Percentiles rank a stretch among this genome's conserved stretches.
Evolutionary conservation across 2,888 invertebrate species (phyloP).

Genomic region (Pammene aurita): DNA sequence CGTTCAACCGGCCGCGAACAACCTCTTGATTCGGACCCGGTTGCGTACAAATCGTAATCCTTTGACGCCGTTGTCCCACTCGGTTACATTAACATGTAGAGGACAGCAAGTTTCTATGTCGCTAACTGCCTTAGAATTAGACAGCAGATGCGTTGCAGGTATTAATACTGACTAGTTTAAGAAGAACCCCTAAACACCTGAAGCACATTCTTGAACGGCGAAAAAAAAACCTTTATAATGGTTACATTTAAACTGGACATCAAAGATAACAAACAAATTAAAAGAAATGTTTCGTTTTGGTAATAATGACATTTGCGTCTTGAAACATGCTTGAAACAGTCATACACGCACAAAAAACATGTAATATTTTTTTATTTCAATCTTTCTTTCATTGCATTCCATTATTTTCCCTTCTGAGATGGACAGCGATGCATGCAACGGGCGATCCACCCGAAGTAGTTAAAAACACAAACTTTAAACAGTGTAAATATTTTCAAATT

Average conservation of each 20-base stretch:
- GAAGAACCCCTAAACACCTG: neutral
- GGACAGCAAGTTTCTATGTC: slow-evolving; percentile 18
- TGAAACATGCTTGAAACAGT: too few species aligned
- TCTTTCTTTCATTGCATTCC: too few species aligned
- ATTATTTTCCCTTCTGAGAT: too few species aligned
- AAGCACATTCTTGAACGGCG: slow-evolving; percentile 17
- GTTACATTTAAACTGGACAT: slow-evolving; percentile 8
- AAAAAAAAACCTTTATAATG: neutral
- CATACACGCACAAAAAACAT: neutral
- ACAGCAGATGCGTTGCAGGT: slow-evolving; percentile 28
- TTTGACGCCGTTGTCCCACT: slow-evolving; percentile 47
- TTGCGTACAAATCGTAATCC: slow-evolving; percentile 49
- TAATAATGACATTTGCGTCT: too few species aligned
- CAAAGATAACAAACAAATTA: slow-evolving; percentile 3
- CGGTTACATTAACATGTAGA: slow-evolving; percentile 15
- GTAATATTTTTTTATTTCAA: too few species aligned
- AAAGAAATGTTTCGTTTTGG: slow-evolving; percentile 1
- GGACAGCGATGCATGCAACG: too few species aligned
- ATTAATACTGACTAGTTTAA: slow-evolving; percentile 24
- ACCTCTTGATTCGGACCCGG: slow-evolving; percentile 48
- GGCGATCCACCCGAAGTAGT: too few species aligned
- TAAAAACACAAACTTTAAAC: too few species aligned
- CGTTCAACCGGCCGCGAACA: slow-evolving; percentile 69
- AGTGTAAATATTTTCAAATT: too few species aligned
- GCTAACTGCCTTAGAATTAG: slow-evolving; percentile 10